phyloP scores from a whole-genome alignment of 2,888 invertebrate species.

The Tenodera sinensis region DNA sequence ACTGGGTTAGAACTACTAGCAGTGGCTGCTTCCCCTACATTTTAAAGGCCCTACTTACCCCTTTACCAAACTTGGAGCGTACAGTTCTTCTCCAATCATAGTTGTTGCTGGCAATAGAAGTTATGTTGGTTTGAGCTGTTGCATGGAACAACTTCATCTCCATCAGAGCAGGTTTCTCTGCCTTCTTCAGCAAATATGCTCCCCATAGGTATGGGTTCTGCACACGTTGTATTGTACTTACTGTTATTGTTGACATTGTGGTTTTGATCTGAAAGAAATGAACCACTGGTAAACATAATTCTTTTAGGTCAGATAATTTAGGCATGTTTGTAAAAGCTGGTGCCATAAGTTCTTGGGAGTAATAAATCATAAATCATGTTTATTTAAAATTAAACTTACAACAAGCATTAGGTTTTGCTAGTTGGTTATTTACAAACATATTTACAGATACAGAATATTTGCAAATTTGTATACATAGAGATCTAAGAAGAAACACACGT shows the following conservation, averaged over 20 bases:
- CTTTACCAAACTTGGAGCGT: slow-evolving; percentile 27
- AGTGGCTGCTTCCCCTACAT: too few relatives aligned
- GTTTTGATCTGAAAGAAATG: neutral
- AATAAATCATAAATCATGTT: too few relatives aligned
- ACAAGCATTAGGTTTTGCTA: too few relatives aligned
- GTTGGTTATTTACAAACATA: too few relatives aligned
- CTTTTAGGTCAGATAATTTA: too few relatives aligned
- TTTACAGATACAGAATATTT: too few relatives aligned
- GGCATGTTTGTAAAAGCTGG: too few relatives aligned
- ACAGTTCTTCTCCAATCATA: slow-evolving; percentile 30
- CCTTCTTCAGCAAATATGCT: slow-evolving; percentile 29
- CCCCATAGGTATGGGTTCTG: neutral
- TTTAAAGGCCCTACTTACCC: neutral
- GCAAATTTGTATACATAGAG: too few relatives aligned
- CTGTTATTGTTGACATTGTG: neutral
- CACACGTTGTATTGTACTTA: neutral
- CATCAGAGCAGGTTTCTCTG: slow-evolving; percentile 23
- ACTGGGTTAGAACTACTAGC: too few relatives aligned
- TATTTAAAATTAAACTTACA: too few relatives aligned
- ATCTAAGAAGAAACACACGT: too few relatives aligned
- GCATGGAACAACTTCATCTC: slow-evolving; percentile 29
- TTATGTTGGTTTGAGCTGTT: slow-evolving; percentile 16
- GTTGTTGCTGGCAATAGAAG: slow-evolving; percentile 21
- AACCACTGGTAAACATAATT: neutral
- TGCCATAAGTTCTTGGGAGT: too few relatives aligned